Base-by-base conservation (phyloP, 2,797 vertebrate species). In the Rachycentron canadum region DNA sequence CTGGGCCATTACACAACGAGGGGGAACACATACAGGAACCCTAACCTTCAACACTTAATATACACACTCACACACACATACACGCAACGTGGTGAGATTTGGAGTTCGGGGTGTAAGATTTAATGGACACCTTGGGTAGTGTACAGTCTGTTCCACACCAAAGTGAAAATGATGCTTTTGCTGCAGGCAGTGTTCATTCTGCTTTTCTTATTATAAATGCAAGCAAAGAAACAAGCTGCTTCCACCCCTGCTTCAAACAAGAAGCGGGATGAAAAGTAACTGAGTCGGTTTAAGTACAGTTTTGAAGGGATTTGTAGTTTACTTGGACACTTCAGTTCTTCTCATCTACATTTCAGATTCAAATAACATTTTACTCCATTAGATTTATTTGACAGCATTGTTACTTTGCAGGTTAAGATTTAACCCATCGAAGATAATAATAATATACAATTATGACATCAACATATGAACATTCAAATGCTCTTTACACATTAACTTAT, bases 1-100 rank as follows among this genome's bases (percentile, higher is more conserved):
- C 86, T 87, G 91, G 93, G 93, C 89, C 92, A 84, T 93, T 91
- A 86, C 92, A 91, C 84, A 89, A 92, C 89, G 76, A 25, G 87
- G 78, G 78, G 81, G 72, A 92, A 90, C 88, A 85, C 90, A 87
- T 84, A 78, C 85, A 86, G 81, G 85, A 88, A 91, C 86, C 85
- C 84, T 88, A 88, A 90, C 85, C 79, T 84, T 89, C 89, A 88
- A 85, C 86, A 81, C 86, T 83, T 81, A 17, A 75, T 38, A 62
- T 47, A 82, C 65, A 69, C 74, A 75, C 74, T 49, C 73, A 56
- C 65, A 60, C 66, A 75, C 71, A 77, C 58, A 67, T 23, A 76
- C 64, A 85, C 73, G 73, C 52, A 40, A 26, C 28, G 65, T 70
- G 66, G 76, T 83, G 79, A 88, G 73, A 73, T 68, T 50, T 76